Evolutionary conservation across 2,797 vertebrate species (phyloP).

Genomic region (Periparus ater): DNA sequence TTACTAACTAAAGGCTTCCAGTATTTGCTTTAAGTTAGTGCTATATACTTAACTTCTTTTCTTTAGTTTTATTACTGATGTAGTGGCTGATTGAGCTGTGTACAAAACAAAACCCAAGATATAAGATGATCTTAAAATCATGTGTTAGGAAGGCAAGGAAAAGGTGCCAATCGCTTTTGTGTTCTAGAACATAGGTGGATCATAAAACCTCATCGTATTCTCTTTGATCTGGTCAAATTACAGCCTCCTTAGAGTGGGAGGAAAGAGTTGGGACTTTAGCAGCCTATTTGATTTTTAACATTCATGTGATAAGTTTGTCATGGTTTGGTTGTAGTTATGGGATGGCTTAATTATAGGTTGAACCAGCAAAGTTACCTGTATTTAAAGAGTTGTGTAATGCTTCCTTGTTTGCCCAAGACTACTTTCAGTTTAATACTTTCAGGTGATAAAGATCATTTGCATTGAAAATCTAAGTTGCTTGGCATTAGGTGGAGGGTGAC

Average conservation of each 20-base stretch:
- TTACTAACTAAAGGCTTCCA: background rate
- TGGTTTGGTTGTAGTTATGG: conserved; percentile 1
- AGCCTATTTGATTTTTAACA: conserved; percentile 11
- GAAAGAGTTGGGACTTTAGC: background rate
- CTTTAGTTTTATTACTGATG: background rate
- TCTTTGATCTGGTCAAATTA: conserved; percentile 57
- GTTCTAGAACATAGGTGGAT: background rate
- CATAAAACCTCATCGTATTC: background rate
- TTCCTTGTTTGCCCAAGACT: conserved; percentile 6
- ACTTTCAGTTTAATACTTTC: background rate
- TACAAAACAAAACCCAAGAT: background rate
- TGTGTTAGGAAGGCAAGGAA: background rate
- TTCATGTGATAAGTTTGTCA: conserved; percentile 23
- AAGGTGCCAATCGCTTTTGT: background rate
- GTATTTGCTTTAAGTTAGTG: background rate
- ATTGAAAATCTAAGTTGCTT: background rate
- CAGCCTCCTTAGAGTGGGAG: background rate
- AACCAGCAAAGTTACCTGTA: background rate
- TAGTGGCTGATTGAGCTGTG: background rate
- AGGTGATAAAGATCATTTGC: background rate
- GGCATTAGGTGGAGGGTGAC: background rate
- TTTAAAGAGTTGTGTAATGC: background rate
- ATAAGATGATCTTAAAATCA: background rate
- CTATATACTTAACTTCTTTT: background rate
- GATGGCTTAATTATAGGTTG: conserved; percentile 27